Evolutionary conservation across 2,797 vertebrate species (phyloP), one percentile per base, ranked within the genome.

Genomic region (Anguilla anguilla): DNA sequence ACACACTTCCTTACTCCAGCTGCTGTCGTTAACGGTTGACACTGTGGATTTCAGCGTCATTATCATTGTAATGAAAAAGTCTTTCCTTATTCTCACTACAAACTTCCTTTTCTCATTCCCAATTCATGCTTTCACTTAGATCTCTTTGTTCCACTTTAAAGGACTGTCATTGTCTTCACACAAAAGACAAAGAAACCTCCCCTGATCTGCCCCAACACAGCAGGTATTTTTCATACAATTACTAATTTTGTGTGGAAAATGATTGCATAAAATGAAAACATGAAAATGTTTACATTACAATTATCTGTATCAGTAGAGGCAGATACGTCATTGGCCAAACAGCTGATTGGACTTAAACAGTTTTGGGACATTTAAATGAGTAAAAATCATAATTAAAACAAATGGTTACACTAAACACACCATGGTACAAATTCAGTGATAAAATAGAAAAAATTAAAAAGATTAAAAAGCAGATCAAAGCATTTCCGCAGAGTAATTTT

Each of bases 21-120:
- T 79, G n/a, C 11, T 72, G 9, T 3, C 7, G 64, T n/a, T 69
- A 69, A 69, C 31, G 25, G 69, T 74, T 2, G 28, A 6, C 39
- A 7, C 17, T 43, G 74, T 43, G 39, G 39, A 79, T 79, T 79
- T 46, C 17, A 46, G 5, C 46, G 74, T 19, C n/a, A 79, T 77
- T 39, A 39, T 43, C 35, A 79, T 79, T 43, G 74, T 3, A 39
- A 79, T 79, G 15, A 43, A 19, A 72, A 28, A 72, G 43, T 59
- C 77, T 43, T 79, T 35, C 3, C 74, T 28, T 5, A 84, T 55
- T 67, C 49, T 84, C 72, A 85, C 74, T 57, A 88, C 35, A 85
- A 77, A 59, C 59, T 67, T 53, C 82, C 81, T 55, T 55, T 87
- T 25, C 9, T 39, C 11, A 72, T 69, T 72, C 67, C 4, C 46